Conservation (phyloP, 2,888 invertebrate species). For the Pseudeuparius sepicola region DNA sequence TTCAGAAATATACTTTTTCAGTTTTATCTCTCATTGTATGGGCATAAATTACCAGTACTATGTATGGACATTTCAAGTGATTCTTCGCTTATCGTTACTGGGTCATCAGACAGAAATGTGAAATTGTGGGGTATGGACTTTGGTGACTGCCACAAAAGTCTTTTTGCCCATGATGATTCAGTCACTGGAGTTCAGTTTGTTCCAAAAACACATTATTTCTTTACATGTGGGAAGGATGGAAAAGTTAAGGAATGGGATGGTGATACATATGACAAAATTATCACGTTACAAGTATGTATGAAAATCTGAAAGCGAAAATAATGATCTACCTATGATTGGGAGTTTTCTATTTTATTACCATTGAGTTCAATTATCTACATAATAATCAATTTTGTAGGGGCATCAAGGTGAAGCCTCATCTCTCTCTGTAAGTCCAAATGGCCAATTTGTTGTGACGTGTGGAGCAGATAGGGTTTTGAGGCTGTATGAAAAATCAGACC, state of each 20-base stretch:
- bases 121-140: conserved; percentile 99
- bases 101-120: conserved; percentile 90
- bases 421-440: conserved; percentile 71
- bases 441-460: conserved; percentile 65
- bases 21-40: conserved; percentile 90
- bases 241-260: conserved; percentile 96
- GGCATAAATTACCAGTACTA: conserved; percentile 89
- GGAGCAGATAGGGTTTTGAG: conserved; percentile 84
- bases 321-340: too few relatives aligned
- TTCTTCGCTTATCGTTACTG: conserved; percentile 78
- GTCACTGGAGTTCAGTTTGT: conserved; percentile 84
- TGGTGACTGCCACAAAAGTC: conserved; percentile 93
- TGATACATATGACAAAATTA: conserved; percentile 81
- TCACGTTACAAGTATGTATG: conserved; percentile 66
- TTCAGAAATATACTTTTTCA: conserved; percentile 42
- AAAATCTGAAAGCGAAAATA: background rate
- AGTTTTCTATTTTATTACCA: too few relatives aligned
- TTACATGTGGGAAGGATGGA: conserved; percentile 89
- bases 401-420: conserved; percentile 73
- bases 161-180: conserved; percentile 95
- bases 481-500: conserved; percentile 75
- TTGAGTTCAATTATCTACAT: too few relatives aligned
- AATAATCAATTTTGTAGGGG: conserved; percentile 59
- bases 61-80: conserved; percentile 91
- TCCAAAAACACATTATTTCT: conserved; percentile 85